A percentile compares a stretch with the other conserved stretches of the same genome.
Conservation (phyloP, 2,888 invertebrate species). For the Masnerella sp. region DNA sequence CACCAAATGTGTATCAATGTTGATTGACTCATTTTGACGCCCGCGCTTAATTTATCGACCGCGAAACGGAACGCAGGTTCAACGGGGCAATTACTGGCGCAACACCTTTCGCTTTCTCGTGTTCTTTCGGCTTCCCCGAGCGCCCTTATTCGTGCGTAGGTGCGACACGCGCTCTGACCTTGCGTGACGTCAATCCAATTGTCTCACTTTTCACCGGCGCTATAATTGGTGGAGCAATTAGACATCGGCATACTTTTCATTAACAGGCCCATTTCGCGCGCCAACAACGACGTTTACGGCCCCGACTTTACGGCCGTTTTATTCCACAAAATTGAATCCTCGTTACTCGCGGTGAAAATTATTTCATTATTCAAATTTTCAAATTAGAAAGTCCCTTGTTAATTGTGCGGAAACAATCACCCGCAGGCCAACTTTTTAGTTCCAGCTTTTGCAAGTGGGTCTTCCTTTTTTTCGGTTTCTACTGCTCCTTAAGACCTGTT, state of each 20-base stretch:
- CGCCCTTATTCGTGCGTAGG: conserved; percentile 42
- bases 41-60: conserved; percentile 35
- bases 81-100: conserved; percentile 33
- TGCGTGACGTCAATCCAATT: conserved; percentile 44
- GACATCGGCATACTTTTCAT: conserved; percentile 40
- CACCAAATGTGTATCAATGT: conserved; percentile 26
- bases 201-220: conserved; percentile 43
- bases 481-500: no score
- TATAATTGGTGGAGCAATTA: conserved; percentile 28
- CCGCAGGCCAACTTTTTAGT: no score
- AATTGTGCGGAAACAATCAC: no score
- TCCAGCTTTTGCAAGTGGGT: no score
- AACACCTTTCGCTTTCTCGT: conserved; percentile 50
- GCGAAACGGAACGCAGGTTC: conserved; percentile 26
- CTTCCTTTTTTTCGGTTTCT: no score
- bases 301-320: conserved; percentile 17
- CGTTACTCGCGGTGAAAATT: conserved; percentile 23
- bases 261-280: conserved; percentile 8
- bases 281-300: conserved; percentile 18
- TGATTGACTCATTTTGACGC: conserved; percentile 42
- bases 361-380: conserved; percentile 29
- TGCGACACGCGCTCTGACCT: conserved; percentile 41
- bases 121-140: conserved; percentile 17
- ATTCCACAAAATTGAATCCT: conserved; percentile 14
- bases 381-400: conserved; percentile 23